Percentiles rank a stretch among this genome's conserved stretches.
phyloP scores from a whole-genome alignment of 2,113 vertebrate species.

The Tetraodon nigroviridis region DNA sequence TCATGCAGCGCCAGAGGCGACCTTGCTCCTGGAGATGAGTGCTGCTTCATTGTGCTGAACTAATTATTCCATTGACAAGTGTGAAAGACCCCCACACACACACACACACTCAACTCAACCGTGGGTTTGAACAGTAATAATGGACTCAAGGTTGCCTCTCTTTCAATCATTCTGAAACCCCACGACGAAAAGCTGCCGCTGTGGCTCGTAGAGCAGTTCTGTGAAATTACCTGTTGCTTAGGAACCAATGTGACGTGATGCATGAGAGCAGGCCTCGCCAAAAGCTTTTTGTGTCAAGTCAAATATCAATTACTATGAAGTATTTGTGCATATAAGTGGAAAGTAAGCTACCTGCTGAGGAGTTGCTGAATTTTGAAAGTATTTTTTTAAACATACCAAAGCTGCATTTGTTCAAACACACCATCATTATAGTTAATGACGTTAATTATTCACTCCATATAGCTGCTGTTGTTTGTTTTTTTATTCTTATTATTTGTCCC shows the following conservation, averaged over 20 bases:
- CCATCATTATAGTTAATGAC: conserved; percentile 12
- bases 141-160: conserved; percentile 64
- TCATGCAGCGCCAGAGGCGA: conserved; percentile 25
- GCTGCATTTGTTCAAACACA: not conserved
- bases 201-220: conserved; percentile 50
- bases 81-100: conserved; percentile 19
- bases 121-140: conserved; percentile 45
- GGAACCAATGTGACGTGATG: conserved; percentile 67
- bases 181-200: conserved; percentile 64
- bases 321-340: not conserved
- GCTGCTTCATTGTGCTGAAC: conserved; percentile 61
- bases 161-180: conserved; percentile 54
- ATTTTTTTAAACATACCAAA: not conserved
- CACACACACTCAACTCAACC: conserved; percentile 10
- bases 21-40: conserved; percentile 61
- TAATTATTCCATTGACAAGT: conserved; percentile 62
- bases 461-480: too few relatives aligned
- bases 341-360: not conserved
- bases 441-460: conserved; percentile 19
- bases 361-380: too few relatives aligned
- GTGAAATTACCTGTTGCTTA: conserved; percentile 78
- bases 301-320: conserved; percentile 3
- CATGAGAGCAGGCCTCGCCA: conserved; percentile 46
- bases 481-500: conserved; percentile 2
- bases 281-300: conserved; percentile 27